Base-by-base conservation (phyloP, 2,113 vertebrate genomes). In the Glareola pratincola region DNA sequence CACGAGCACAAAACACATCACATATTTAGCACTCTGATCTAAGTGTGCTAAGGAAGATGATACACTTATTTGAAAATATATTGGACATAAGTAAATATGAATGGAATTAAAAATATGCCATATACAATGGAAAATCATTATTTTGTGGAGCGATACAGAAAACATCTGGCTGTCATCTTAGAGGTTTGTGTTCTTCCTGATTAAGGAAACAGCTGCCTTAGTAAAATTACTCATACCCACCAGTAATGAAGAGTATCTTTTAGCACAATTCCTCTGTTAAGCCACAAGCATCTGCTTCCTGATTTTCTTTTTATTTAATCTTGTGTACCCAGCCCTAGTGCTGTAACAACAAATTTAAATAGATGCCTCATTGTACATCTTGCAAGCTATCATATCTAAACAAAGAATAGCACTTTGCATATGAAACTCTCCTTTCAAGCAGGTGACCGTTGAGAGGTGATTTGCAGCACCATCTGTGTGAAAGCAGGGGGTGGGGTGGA, bases 241-340 rank as follows among this genome's bases (percentile, higher is more conserved):
- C 94, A 85, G 88, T 94, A 97, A 97, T 32, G 34, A 95, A 88
- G 59, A 94, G 84, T 80, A 96, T 96, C 92, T 97, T 96, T 95
- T 94, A 96, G 92, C 90, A 91, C 90, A 96, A 90, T 95, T 95
- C 92, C 94, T 96, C 90, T 94, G 95, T 91, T 97, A 97, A 98
- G 67, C 92, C 92, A 94, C 92, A 96, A 96, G 92, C 97, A 98
- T 98, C 97, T 97, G 97, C 80, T 96, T 97, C 92, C 92, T 93
- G 96, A 97, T 95, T 97, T 95, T 96, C 88, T 91, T 64, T 82
- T 96, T 96, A 95, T 97, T 98, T 96, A 96, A 95, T 94, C 88
- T 94, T 94, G 81, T 96, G 60, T 92, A 93, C 85, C 68, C 82
- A 97, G 85, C 87, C 73, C 75, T 91, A 69, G 74, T 80, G 47